phyloP scores from a whole-genome alignment of 2,888 invertebrate species.

The Labia minor region DNA sequence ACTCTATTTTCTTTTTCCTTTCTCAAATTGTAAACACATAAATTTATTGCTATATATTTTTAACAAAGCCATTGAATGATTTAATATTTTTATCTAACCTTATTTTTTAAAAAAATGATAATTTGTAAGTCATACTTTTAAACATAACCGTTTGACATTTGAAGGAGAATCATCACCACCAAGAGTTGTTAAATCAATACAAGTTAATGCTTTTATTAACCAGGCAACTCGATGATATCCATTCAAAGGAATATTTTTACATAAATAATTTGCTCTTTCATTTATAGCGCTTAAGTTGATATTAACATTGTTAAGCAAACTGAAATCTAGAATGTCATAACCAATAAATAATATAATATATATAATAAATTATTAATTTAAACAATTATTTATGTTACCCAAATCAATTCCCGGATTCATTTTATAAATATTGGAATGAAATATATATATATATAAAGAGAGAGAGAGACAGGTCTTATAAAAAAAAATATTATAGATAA shows the following conservation, averaged over 20 bases:
- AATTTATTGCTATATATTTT: too few relatives aligned
- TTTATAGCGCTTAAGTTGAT: constrained; percentile 49
- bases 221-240: constrained; percentile 52
- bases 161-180: constrained; percentile 67
- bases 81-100: too few relatives aligned
- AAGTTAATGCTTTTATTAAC: constrained; percentile 69
- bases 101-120: too few relatives aligned
- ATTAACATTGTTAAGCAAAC: constrained; percentile 41
- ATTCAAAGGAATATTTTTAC: constrained; percentile 21
- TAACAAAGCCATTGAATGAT: too few relatives aligned
- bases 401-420: neutral
- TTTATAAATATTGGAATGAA: too few relatives aligned
- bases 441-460: neutral
- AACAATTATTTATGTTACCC: neutral
- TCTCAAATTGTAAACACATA: too few relatives aligned
- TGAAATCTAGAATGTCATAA: constrained; percentile 35
- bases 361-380: neutral
- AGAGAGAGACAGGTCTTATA: neutral
- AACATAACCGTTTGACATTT: constrained; percentile 70
- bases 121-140: constrained; percentile 69
- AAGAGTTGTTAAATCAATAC: constrained; percentile 88
- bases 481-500: too few relatives aligned
- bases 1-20: too few relatives aligned
- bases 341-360: neutral
- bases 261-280: constrained; percentile 40